A percentile compares a stretch with the other conserved stretches of the same genome.
Evolutionary conservation across 2,113 vertebrate genomes (phyloP).

Genomic region (Sarotherodon lohbergeri): DNA sequence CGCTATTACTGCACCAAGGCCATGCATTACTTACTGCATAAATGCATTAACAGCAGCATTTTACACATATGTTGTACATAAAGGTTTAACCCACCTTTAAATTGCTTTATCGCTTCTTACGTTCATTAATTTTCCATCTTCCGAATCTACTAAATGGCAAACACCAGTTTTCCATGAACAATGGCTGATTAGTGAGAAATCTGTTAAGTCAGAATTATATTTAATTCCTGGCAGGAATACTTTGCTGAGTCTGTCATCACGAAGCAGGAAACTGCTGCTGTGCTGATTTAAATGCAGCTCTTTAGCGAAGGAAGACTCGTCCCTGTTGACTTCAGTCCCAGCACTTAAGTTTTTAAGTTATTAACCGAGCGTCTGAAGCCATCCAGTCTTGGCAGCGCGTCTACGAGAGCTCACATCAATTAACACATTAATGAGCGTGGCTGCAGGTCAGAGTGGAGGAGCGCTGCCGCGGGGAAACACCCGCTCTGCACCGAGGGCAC

Average conservation of each 20-base stretch:
- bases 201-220: background rate
- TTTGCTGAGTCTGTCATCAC: background rate
- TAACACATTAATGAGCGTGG: conserved; percentile 4
- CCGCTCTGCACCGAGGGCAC: background rate
- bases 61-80: background rate
- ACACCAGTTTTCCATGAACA: background rate
- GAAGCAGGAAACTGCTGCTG: background rate
- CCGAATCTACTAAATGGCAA: background rate
- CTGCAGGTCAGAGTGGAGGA: conserved; percentile 14
- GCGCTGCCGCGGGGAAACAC: background rate
- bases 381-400: background rate
- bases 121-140: background rate
- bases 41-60: background rate
- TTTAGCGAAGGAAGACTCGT: background rate
- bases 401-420: background rate
- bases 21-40: background rate
- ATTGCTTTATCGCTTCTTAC: fast-evolving
- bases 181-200: background rate
- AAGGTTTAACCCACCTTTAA: background rate
- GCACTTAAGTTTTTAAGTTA: background rate
- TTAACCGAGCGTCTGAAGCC: background rate
- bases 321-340: background rate
- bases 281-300: background rate
- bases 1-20: background rate
- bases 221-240: background rate